Conservation (phyloP, 2,797 vertebrate genomes). For the Tiaroga cobitis region DNA sequence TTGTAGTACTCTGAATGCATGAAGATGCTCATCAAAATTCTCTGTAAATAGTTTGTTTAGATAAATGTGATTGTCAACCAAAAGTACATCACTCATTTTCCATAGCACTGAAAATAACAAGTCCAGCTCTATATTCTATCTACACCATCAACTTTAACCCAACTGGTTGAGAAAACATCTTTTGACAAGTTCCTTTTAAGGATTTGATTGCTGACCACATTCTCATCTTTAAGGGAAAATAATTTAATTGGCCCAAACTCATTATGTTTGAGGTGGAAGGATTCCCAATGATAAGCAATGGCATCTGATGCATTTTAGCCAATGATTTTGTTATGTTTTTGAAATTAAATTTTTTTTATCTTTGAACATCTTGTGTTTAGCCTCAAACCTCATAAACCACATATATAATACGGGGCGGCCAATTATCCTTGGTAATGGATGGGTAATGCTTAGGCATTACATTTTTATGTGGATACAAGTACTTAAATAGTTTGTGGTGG, state of each 20-base stretch:
- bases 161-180: too few relatives aligned
- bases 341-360: not conserved
- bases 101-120: slow-evolving; percentile 54
- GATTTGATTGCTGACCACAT: not conserved
- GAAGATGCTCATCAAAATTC: slow-evolving; percentile 11
- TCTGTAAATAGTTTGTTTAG: slow-evolving; percentile 25
- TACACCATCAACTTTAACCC: slow-evolving; percentile 53
- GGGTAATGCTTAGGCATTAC: too few relatives aligned
- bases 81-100: not conserved
- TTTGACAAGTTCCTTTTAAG: slow-evolving; percentile 31
- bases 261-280: slow-evolving; percentile 4
- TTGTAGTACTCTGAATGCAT: slow-evolving; percentile 3
- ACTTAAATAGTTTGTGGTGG: too few relatives aligned
- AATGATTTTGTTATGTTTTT: slow-evolving; percentile 23
- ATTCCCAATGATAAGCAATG: not conserved
- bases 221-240: slow-evolving; percentile 11
- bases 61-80: not conserved
- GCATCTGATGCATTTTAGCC: slow-evolving; percentile 31
- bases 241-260: slow-evolving; percentile 39
- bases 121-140: slow-evolving; percentile 55
- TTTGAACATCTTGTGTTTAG: slow-evolving; percentile 23
- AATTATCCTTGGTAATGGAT: too few relatives aligned
- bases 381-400: not conserved
- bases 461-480: too few relatives aligned
- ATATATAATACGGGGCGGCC: slow-evolving; percentile 13